Conservation (phyloP, 1,140 invertebrate genomes). For the Dendrolimus punctatus region DNA sequence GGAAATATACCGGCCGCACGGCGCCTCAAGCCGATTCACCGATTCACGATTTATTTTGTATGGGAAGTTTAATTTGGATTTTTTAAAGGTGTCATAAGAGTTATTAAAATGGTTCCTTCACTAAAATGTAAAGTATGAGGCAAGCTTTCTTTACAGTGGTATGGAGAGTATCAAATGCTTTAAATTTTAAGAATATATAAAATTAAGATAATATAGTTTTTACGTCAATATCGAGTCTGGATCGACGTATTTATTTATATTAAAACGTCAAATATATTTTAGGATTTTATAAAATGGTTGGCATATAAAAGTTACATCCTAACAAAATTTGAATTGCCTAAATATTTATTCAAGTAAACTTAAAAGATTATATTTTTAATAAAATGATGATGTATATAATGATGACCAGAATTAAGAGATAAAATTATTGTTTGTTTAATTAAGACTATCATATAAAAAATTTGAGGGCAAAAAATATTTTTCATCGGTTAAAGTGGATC, state of each 20-base stretch:
- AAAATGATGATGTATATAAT: too few relatives aligned
- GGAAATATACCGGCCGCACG: slow-evolving; percentile 68
- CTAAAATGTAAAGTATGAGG: slow-evolving; percentile 58
- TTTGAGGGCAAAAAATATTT: too few relatives aligned
- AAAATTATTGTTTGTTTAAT: too few relatives aligned
- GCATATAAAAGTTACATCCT: too few relatives aligned
- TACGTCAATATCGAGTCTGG: slow-evolving; percentile 3
- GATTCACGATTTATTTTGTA: slow-evolving; percentile 69
- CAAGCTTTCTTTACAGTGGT: slow-evolving; percentile 58
- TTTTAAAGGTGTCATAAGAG: slow-evolving; percentile 52
- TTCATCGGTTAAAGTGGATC: too few relatives aligned
- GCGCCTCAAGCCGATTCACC: slow-evolving; percentile 61
- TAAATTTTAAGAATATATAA: slow-evolving; percentile 34
- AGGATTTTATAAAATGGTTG: too few relatives aligned
- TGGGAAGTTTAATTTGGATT: slow-evolving; percentile 64
- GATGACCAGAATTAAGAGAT: too few relatives aligned
- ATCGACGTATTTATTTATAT: neutral
- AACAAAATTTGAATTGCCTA: too few relatives aligned
- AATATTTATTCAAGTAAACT: too few relatives aligned
- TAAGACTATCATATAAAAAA: too few relatives aligned
- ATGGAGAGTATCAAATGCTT: slow-evolving; percentile 38
- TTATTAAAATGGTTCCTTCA: slow-evolving; percentile 51
- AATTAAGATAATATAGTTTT: slow-evolving; percentile 10
- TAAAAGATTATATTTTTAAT: too few relatives aligned
- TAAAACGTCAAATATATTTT: too few relatives aligned